Percentiles rank a stretch among this genome's conserved stretches.
Evolutionary conservation across 2,888 invertebrate genomes (phyloP).

Genomic region (Phortica okadai): DNA sequence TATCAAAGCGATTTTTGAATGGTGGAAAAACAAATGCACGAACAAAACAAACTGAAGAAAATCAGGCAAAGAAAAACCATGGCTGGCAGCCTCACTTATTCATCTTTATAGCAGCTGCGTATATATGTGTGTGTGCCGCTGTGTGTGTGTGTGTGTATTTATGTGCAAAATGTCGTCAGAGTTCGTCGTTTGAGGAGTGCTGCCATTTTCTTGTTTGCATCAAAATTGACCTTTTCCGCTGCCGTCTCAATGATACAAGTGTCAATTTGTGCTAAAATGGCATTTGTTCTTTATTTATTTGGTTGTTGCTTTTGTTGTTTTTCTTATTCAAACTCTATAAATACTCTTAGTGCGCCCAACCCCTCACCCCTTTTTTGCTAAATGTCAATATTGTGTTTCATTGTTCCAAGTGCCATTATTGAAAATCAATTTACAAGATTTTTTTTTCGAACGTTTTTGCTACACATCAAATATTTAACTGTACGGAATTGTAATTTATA

Average conservation of each 20-base stretch:
- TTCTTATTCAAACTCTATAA: no score
- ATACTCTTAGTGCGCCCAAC: background rate
- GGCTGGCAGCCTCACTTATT: background rate
- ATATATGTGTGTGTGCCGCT: slow-evolving; percentile 11
- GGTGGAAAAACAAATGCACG: background rate
- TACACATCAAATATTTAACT: background rate
- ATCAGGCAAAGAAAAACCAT: background rate
- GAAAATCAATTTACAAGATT: slow-evolving; percentile 26
- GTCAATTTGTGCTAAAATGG: slow-evolving; percentile 30
- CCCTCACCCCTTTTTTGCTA: background rate
- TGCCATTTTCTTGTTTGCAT: slow-evolving; percentile 39
- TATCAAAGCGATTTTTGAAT: slow-evolving; percentile 15
- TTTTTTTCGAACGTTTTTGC: background rate
- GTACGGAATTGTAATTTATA: background rate
- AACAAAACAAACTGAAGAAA: background rate
- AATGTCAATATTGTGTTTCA: background rate
- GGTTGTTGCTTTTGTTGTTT: background rate
- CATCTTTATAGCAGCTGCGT: background rate
- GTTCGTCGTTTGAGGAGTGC: slow-evolving; percentile 54
- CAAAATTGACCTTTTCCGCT: slow-evolving; percentile 32
- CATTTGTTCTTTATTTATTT: slow-evolving; percentile 11
- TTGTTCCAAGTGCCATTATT: background rate
- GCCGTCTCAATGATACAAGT: slow-evolving; percentile 28
- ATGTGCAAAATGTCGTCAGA: slow-evolving; percentile 41
- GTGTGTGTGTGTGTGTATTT: slow-evolving; percentile 27